Percentiles rank a stretch among this genome's conserved stretches.
Evolutionary conservation across 2,113 vertebrate species (phyloP).

Genomic region (Chloroceryle aenea): DNA sequence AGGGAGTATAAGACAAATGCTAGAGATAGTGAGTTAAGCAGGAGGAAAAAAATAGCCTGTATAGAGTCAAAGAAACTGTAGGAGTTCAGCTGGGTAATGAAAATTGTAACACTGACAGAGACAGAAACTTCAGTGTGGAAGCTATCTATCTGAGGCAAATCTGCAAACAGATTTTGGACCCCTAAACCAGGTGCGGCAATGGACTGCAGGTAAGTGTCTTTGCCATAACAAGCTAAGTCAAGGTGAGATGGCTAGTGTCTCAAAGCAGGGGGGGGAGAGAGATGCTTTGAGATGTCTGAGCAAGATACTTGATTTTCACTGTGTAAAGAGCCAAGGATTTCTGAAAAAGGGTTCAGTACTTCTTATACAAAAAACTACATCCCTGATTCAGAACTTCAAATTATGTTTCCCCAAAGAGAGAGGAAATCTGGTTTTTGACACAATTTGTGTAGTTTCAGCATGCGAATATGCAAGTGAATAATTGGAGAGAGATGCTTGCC

Average conservation of each 20-base stretch:
- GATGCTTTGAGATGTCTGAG: background rate
- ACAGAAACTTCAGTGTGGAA: background rate
- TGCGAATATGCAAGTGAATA: background rate
- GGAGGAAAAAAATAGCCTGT: background rate
- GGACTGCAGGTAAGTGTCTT: background rate
- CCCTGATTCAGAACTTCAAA: background rate
- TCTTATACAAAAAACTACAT: background rate
- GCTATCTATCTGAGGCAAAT: background rate
- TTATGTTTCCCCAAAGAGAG: background rate
- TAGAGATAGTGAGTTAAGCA: slow-evolving; percentile 4
- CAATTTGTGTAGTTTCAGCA: background rate
- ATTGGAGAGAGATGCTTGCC: background rate
- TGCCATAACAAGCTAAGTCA: background rate
- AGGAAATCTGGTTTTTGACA: background rate
- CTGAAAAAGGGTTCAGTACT: background rate
- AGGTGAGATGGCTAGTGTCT: background rate
- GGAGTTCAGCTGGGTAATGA: background rate
- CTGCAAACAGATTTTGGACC: background rate
- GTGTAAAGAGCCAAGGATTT: background rate
- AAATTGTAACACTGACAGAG: background rate
- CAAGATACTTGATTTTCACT: background rate
- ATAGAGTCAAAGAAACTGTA: background rate
- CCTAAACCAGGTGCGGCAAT: background rate
- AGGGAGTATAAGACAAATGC: background rate
- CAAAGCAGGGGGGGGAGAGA: background rate